Evolutionary conservation across 53 echinoderm and acorn worm genomes (phyloP).

Genomic region (Apostichopus leukothele): DNA sequence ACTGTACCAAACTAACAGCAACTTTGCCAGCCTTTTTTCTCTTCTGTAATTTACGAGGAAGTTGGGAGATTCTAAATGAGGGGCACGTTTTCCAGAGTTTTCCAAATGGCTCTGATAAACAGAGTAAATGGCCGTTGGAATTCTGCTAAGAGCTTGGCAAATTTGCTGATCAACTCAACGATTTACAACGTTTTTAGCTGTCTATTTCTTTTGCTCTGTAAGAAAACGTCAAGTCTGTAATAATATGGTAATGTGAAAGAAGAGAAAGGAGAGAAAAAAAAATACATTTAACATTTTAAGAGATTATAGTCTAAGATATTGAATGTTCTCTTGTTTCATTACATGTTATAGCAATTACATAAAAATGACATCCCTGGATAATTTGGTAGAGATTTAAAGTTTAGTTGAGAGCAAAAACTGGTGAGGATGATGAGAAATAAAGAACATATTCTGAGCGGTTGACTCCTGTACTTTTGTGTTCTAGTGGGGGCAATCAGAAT

Average conservation of each 20-base stretch:
- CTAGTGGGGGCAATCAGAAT: too few species aligned
- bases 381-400: too few species aligned
- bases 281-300: neutral
- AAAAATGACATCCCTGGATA: too few species aligned
- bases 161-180: conserved; percentile 1
- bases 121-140: neutral
- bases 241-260: neutral
- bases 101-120: conserved; percentile 12
- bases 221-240: too few species aligned
- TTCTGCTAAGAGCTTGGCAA: neutral
- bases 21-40: neutral
- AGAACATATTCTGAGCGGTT: too few species aligned
- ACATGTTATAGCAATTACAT: too few species aligned
- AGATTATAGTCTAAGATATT: too few species aligned
- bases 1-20: neutral
- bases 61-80: neutral
- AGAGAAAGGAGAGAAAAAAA: neutral
- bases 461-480: too few species aligned
- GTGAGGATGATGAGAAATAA: too few species aligned
- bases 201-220: too few species aligned
- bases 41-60: neutral
- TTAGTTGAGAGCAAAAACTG: too few species aligned
- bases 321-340: too few species aligned
- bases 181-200: neutral
- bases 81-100: conserved; percentile 18